Evolutionary conservation across 2,888 invertebrate species (phyloP).

Genomic region (Crepidodera aurea): DNA sequence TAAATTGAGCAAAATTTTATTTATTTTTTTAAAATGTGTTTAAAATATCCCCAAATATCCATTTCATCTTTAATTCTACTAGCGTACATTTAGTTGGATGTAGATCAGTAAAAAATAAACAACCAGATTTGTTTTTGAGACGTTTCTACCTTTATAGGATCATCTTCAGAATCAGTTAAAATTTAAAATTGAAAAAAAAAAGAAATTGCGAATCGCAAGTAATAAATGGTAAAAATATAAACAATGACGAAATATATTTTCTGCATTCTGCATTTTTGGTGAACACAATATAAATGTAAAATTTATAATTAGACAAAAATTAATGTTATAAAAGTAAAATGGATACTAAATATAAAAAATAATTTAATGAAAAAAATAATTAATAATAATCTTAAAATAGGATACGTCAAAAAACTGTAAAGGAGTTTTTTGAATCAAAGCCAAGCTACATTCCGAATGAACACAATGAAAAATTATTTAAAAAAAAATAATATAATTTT

Average conservation of each 20-base stretch:
- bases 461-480: neutral
- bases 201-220: neutral
- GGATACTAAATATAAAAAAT: neutral
- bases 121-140: neutral
- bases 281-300: too few relatives aligned
- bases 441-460: slow-evolving; percentile 4
- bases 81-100: too few relatives aligned
- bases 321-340: neutral
- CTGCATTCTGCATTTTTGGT: too few relatives aligned
- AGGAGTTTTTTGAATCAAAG: slow-evolving; percentile 2
- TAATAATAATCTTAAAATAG: neutral
- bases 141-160: neutral
- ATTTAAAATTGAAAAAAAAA: neutral
- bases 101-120: neutral
- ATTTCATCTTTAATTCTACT: too few relatives aligned
- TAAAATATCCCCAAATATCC: too few relatives aligned
- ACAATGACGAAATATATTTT: neutral
- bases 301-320: too few relatives aligned
- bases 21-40: too few relatives aligned
- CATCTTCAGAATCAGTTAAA: neutral
- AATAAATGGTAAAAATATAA: neutral
- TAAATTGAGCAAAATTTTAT: too few relatives aligned
- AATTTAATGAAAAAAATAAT: neutral
- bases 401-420: slow-evolving; percentile 8
- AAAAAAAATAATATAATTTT: slow-evolving; percentile 12